Conservation (phyloP, 2,797 vertebrate species). For the Rallus crepitans region DNA sequence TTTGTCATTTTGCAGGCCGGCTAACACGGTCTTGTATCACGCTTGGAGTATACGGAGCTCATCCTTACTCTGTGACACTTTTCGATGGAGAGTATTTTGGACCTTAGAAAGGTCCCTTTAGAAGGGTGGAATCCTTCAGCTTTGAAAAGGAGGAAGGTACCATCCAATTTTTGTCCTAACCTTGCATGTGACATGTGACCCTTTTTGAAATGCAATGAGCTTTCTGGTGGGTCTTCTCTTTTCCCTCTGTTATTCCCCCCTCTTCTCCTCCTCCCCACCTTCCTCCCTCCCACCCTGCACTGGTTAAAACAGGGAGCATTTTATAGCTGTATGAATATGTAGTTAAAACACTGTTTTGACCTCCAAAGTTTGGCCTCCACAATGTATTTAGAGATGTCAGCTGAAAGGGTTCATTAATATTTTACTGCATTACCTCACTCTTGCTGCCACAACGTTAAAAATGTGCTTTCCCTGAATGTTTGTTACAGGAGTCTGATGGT, state of each 20-base stretch:
- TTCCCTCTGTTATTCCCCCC: not conserved
- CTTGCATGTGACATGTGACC: not conserved
- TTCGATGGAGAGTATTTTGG: not conserved
- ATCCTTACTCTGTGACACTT: not conserved
- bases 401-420: slow-evolving; percentile 49
- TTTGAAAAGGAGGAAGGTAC: not conserved
- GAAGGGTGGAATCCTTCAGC: not conserved
- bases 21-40: not conserved
- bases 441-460: not conserved
- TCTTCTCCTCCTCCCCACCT: no score
- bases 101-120: not conserved
- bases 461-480: not conserved
- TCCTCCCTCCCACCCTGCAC: not conserved
- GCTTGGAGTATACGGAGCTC: not conserved
- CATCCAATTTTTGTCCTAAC: not conserved
- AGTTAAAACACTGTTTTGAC: not conserved
- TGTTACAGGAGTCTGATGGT: not conserved
- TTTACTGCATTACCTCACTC: slow-evolving; percentile 45
- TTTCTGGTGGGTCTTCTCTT: not conserved
- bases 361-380: not conserved
- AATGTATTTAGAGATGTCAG: not conserved
- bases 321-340: not conserved
- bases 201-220: not conserved
- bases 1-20: not conserved
- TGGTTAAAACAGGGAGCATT: not conserved